Base-by-base conservation (phyloP, 1,140 invertebrate species). In the Heliconius melpomene region DNA sequence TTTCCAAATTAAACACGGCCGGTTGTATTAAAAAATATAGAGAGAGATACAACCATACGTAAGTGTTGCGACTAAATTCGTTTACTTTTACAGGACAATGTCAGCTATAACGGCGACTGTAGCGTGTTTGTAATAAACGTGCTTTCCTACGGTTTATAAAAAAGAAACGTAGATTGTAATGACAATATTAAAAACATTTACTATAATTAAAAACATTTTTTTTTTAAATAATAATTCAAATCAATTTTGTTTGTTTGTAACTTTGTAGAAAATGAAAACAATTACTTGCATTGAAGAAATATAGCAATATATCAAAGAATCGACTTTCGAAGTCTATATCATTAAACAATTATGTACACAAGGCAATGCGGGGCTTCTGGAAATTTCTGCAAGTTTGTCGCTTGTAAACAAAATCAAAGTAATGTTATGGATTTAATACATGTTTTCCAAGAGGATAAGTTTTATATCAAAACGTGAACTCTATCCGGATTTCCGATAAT, bases 401-500 rank as follows among this genome's bases (percentile, higher is more conserved):
- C 70, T 75, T 79, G 73, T 79, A 75, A 75, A 79, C 57, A 83
- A 82, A 83, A 83, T 80, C 77, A 83, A 78, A 80, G 82, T 80
- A 75, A 80, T 73, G 50, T 82, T 75, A 78, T 75, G 70, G 79
- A 78, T 83, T 83, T 83, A 83, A 83, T 78, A 83, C 77, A 83
- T 81, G 82, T 83, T 83, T 81, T 79, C 79, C 79, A 75, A 78
- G 75, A 79, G 79, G 82, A 81, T 81, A 81, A 83, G 77, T 83
- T 83, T 83, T 81, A 83, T 81, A 79, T 81, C 78, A 82, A 84
- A 84, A 84, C 74, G 80, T 78, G 83, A 80, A 74, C 77, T 81
- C 74, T 84, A 84, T 84, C 80, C 80, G 80, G 83, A 84, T 84
- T 84, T 84, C 83, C 80, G 83, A 84, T 84, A 83, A 83, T 83